Percentiles rank a stretch among this genome's conserved stretches.
Evolutionary conservation across 2,797 vertebrate genomes (phyloP).

Genomic region (Pempheris klunzingeri): DNA sequence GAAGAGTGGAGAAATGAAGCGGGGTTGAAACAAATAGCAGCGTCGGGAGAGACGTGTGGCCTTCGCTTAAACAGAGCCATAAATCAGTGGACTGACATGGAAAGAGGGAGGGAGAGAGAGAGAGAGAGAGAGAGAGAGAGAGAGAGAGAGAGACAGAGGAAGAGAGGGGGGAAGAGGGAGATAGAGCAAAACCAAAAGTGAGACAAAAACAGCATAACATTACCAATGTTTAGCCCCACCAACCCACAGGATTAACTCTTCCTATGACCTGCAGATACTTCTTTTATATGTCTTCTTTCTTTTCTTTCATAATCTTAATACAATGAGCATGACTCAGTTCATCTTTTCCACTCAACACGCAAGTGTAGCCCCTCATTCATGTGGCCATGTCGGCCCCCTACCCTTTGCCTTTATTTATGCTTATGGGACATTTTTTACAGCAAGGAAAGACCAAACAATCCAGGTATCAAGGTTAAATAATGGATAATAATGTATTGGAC

Average conservation of each 20-base stretch:
- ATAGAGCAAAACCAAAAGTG: slow-evolving; percentile 65
- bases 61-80: slow-evolving; percentile 92
- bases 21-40: slow-evolving; percentile 89
- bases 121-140: too few species aligned
- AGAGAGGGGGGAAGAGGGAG: slow-evolving; percentile 44
- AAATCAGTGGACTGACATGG: slow-evolving; percentile 88
- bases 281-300: slow-evolving; percentile 11
- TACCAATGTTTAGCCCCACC: slow-evolving; percentile 67
- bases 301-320: slow-evolving; percentile 8
- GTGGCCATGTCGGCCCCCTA: slow-evolving; percentile 49
- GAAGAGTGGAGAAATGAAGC: slow-evolving; percentile 82
- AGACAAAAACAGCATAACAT: slow-evolving; percentile 76
- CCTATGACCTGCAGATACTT: slow-evolving; percentile 9
- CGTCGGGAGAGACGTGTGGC: slow-evolving; percentile 87
- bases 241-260: slow-evolving; percentile 43
- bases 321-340: slow-evolving; percentile 8
- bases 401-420: slow-evolving; percentile 53
- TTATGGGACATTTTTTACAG: not conserved
- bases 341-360: slow-evolving; percentile 1
- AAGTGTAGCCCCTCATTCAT: slow-evolving; percentile 8
- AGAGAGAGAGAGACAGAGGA: slow-evolving; percentile 22
- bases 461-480: too few species aligned
- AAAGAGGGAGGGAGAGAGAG: slow-evolving; percentile 63
- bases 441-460: not conserved
- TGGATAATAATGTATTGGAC: not conserved